Evolutionary conservation across 1,140 invertebrate species (phyloP).

Genomic region (Condylostylus longicornis): DNA sequence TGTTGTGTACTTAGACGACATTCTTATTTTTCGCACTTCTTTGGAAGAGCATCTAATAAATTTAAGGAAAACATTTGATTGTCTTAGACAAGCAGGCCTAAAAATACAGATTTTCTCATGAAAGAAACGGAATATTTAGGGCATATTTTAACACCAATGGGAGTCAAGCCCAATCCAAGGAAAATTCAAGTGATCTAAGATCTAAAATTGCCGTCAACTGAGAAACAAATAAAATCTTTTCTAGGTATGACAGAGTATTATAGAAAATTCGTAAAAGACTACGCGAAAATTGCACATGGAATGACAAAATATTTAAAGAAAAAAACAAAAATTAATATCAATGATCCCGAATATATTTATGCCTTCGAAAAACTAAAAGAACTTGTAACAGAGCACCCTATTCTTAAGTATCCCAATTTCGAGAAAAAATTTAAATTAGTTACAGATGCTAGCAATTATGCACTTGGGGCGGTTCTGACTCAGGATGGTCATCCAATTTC

Average conservation of each 20-base stretch:
- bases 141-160: slow-evolving; percentile 11
- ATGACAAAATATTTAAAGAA: slow-evolving; percentile 6
- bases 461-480: slow-evolving; percentile 18
- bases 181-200: slow-evolving; percentile 12
- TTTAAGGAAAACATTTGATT: slow-evolving; percentile 27
- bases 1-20: slow-evolving; percentile 26
- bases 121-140: slow-evolving; percentile 5
- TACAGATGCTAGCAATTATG: slow-evolving; percentile 17
- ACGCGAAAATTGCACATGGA: slow-evolving; percentile 7
- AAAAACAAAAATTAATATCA: slow-evolving; percentile 11
- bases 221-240: slow-evolving; percentile 14
- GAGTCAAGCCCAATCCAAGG: slow-evolving; percentile 14
- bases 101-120: slow-evolving; percentile 19
- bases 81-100: slow-evolving; percentile 16
- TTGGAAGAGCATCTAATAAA: slow-evolving; percentile 19
- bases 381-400: slow-evolving; percentile 22
- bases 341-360: slow-evolving; percentile 28
- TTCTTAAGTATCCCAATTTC: slow-evolving; percentile 13
- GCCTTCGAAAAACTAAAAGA: slow-evolving; percentile 28
- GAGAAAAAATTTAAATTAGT: slow-evolving; percentile 10
- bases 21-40: slow-evolving; percentile 19
- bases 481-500: slow-evolving; percentile 19
- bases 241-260: slow-evolving; percentile 23
- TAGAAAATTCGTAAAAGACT: slow-evolving; percentile 11
- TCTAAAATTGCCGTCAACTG: slow-evolving; percentile 10